Base-by-base conservation (phyloP, 2,888 invertebrate genomes). In the Alsophila aescularia region DNA sequence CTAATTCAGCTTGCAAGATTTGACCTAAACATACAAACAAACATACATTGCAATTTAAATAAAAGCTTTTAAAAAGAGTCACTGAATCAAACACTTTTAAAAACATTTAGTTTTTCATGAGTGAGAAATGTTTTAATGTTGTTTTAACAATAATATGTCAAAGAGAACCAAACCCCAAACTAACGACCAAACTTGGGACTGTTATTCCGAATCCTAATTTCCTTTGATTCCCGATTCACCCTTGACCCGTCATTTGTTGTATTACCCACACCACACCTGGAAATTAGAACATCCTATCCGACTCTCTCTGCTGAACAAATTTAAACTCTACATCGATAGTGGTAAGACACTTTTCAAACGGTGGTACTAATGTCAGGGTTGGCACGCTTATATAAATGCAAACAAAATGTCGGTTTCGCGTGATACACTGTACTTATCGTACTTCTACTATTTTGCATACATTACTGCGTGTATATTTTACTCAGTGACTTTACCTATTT, bases 371-470 rank as follows among this genome's bases (percentile, higher is more conserved):
- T 34, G 37, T 48, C 49, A 62, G 53, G 59, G 50, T 56, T 62
- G 55, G 39, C 50, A 56, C 52, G 63, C 57, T 63, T 83, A 84
- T 87, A 84, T 87, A 83, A 86, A 88, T 86, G 86, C 74, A 86
- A 87, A 87, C 87, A 86, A 89, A 90, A 90, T 90, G 90, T 84
- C 71, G 75, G 79, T 77, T 83, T 90, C 78, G 90, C 90, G 90
- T 90, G 90, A 80, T 83, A 78, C 75, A 71, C 69, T 67, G 74
- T 83, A 89, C 84, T 90, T 90, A 88, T 75, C 78, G 77, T 82
- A 77, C 74, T 78, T 79, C 34, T 55, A 81, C 81, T 87, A 87
- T 87, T 90, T 89, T 88, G 90, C 90, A 90, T 90, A 87, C 80
- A 87, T 89, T 86, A 87, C 75, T 53, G 50, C 35, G 48, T 53